phyloP scores from a whole-genome alignment of 2,113 vertebrate genomes.

The Prunella fulvescens region DNA sequence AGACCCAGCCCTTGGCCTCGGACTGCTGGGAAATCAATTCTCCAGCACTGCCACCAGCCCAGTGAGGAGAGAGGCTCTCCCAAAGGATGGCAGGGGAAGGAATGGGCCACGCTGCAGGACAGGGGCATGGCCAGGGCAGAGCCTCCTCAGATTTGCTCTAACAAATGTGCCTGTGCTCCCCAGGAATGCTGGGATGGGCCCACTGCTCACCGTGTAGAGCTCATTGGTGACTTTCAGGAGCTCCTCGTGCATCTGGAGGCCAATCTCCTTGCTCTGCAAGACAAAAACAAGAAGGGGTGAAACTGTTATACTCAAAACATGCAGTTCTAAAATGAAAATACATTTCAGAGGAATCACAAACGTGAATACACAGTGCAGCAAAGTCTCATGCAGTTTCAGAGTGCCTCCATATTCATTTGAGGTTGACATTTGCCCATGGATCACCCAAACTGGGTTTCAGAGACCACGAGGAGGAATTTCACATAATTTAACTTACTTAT shows the following conservation, averaged over 20 bases:
- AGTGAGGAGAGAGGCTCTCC: background rate
- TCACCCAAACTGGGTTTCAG: background rate
- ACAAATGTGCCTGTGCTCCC: accelerated
- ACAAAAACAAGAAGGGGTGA: background rate
- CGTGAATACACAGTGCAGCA: background rate
- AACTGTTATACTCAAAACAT: background rate
- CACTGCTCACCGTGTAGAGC: slow-evolving; percentile 90
- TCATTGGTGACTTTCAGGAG: slow-evolving; percentile 94
- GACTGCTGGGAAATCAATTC: background rate
- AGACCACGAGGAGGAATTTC: background rate
- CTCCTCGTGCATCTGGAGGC: slow-evolving; percentile 94
- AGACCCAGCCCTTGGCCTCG: accelerated
- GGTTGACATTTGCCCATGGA: background rate
- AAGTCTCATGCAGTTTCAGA: background rate
- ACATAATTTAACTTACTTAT: background rate
- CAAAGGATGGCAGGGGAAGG: accelerated
- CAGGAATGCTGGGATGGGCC: background rate
- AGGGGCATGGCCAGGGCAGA: background rate
- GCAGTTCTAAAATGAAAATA: background rate
- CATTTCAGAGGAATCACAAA: background rate
- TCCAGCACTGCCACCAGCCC: background rate
- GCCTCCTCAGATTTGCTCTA: background rate
- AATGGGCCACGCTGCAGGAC: accelerated
- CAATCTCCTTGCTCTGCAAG: slow-evolving; percentile 95
- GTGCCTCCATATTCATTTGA: accelerated